Conservation (phyloP, 2,113 vertebrate species). For the Trichomycterus rosablanca region DNA sequence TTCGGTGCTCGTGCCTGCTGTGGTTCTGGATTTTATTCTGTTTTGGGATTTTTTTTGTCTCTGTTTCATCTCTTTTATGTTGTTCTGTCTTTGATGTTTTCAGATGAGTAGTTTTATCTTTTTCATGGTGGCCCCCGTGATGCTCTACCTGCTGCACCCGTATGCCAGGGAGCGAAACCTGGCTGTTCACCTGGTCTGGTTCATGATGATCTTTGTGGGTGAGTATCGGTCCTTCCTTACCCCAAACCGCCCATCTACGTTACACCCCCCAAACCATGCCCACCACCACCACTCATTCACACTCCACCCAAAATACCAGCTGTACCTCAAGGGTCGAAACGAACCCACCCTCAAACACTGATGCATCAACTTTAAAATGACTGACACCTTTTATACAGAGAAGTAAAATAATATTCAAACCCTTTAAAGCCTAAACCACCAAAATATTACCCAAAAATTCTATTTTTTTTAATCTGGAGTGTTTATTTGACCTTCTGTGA, state of each 20-base stretch:
- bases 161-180: conserved; percentile 72
- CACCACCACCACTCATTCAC: not conserved
- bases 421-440: too few species aligned
- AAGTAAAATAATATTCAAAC: too few species aligned
- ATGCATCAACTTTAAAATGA: too few species aligned
- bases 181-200: conserved; percentile 64
- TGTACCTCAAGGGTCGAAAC: not conserved
- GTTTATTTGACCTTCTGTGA: too few species aligned
- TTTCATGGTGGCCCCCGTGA: conserved; percentile 77
- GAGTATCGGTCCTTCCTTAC: conserved; percentile 39
- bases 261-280: too few species aligned
- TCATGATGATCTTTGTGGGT: conserved; percentile 81
- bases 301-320: not conserved
- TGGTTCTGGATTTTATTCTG: too few species aligned
- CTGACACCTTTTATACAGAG: too few species aligned
- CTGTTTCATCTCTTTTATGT: not conserved
- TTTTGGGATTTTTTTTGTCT: not conserved
- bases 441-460: too few species aligned
- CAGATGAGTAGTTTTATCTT: conserved; percentile 92
- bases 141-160: conserved; percentile 80
- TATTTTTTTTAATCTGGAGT: too few species aligned
- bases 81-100: not conserved
- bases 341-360: too few species aligned
- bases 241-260: not conserved
- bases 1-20: too few species aligned